These are phyloP conservation scores for Formicarius rufipectus DNA, from an alignment of 2,113 vertebrate genomes.

Conservation along the genomic window DNA sequence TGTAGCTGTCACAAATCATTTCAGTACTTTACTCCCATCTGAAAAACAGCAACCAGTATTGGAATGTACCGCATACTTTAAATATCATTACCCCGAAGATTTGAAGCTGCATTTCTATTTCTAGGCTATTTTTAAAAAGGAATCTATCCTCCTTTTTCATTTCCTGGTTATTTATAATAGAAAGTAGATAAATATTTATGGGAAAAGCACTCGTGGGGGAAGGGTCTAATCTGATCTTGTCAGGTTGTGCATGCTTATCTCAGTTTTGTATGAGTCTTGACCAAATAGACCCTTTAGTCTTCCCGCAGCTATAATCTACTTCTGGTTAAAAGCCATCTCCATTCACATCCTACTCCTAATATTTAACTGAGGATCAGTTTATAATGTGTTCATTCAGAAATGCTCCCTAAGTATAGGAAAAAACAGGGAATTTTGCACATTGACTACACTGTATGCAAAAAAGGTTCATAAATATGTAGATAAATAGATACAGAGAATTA, in stretches of 20 bases:
- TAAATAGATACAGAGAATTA: background rate
- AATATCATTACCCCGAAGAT: background rate
- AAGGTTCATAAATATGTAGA: background rate
- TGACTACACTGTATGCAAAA: background rate
- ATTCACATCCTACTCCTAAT: conserved; percentile 51
- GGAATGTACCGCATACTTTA: conserved; percentile 20
- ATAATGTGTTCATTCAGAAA: conserved; percentile 50
- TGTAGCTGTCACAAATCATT: background rate
- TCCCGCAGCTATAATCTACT: conserved; percentile 51
- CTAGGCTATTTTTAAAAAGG: background rate
- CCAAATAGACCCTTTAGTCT: conserved; percentile 61
- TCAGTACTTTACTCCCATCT: conserved; percentile 10
- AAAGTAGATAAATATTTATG: conserved; percentile 64
- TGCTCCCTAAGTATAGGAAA: background rate
- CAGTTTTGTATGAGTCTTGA: conserved; percentile 62
- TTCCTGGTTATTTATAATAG: conserved; percentile 52
- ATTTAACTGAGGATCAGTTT: conserved; percentile 43
- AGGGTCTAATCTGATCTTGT: conserved; percentile 66
- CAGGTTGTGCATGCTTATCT: conserved; percentile 64
- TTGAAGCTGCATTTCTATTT: conserved; percentile 24
- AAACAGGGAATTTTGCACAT: background rate
- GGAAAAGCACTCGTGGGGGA: conserved; percentile 46
- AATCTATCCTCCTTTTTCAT: conserved; percentile 6
- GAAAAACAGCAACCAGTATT: background rate
- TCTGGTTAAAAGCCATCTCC: conserved; percentile 62